Conservation (phyloP, 2,113 vertebrate species). For the Gambusia affinis region DNA sequence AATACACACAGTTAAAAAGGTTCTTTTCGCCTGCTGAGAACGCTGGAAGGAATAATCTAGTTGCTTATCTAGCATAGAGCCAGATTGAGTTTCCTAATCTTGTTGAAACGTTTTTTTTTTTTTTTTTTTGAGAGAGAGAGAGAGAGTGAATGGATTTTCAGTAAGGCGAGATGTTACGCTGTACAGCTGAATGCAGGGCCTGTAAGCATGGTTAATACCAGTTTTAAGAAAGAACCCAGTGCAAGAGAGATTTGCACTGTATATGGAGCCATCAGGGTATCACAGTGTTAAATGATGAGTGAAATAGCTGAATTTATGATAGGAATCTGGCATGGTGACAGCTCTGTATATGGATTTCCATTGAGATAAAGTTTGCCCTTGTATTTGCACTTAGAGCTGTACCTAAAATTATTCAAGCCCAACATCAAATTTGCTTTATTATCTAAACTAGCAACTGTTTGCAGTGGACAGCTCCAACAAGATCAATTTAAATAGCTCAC, state of each 20-base stretch:
- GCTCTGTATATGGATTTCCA: conserved; percentile 28
- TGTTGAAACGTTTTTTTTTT: conserved; percentile 18
- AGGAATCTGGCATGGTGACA: conserved; percentile 43
- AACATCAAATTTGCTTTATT: background rate
- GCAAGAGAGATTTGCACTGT: conserved; percentile 26
- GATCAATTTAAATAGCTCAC: background rate
- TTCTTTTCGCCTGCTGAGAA: conserved; percentile 35
- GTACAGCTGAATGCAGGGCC: conserved; percentile 46
- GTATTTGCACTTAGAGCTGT: conserved; percentile 35
- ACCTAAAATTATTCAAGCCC: background rate
- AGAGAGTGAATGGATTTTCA: conserved; percentile 62
- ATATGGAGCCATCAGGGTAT: conserved; percentile 40
- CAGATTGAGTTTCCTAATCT: conserved; percentile 71
- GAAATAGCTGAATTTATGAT: conserved; percentile 70
- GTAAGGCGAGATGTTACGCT: conserved; percentile 51
- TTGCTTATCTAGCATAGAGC: conserved; percentile 51
- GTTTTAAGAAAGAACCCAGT: conserved; percentile 22
- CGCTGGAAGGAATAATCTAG: conserved; percentile 68
- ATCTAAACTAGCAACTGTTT: background rate
- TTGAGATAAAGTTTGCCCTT: conserved; percentile 44
- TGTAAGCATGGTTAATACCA: conserved; percentile 32
- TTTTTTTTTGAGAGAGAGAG: conserved; percentile 51
- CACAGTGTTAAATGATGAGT: conserved; percentile 67
- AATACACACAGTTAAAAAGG: conserved; percentile 66
- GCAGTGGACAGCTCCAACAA: background rate